These are phyloP conservation scores for Barypeithes pellucidus DNA, from an alignment of 2,888 invertebrate species.

Conservation along the genomic window DNA sequence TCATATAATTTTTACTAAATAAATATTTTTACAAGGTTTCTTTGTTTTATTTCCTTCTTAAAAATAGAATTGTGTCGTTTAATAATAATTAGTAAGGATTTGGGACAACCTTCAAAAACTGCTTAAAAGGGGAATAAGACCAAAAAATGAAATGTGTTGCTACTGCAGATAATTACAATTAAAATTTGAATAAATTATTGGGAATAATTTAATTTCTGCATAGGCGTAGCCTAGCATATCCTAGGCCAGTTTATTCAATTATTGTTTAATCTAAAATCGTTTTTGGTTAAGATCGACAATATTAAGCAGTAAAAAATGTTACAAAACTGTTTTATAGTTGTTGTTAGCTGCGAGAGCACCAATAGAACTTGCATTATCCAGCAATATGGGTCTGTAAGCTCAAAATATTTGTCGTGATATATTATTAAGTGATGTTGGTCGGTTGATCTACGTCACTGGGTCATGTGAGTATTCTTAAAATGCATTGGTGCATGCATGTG, in stretches of 20 bases:
- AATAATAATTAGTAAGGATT: constrained; percentile 34
- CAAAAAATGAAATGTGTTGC: constrained; percentile 19
- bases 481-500: constrained; percentile 16
- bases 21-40: constrained; percentile 1
- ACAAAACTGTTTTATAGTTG: no score
- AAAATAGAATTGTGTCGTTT: constrained; percentile 1
- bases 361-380: no score
- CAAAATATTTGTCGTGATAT: no score
- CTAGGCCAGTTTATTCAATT: no score
- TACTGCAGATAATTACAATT: constrained; percentile 19
- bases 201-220: constrained; percentile 24
- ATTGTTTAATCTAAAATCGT: no score
- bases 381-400: no score
- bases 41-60: constrained; percentile 4
- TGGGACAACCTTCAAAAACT: constrained; percentile 32
- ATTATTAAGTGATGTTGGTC: no score
- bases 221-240: constrained; percentile 5
- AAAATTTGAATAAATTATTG: constrained; percentile 25
- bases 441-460: not conserved
- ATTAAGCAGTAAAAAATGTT: no score
- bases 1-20: constrained; percentile 10
- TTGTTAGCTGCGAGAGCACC: no score
- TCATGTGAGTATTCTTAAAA: constrained; percentile 3
- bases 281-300: no score
- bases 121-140: constrained; percentile 42